Conservation (phyloP, 2,113 vertebrate species). For the Apteryx owenii region DNA sequence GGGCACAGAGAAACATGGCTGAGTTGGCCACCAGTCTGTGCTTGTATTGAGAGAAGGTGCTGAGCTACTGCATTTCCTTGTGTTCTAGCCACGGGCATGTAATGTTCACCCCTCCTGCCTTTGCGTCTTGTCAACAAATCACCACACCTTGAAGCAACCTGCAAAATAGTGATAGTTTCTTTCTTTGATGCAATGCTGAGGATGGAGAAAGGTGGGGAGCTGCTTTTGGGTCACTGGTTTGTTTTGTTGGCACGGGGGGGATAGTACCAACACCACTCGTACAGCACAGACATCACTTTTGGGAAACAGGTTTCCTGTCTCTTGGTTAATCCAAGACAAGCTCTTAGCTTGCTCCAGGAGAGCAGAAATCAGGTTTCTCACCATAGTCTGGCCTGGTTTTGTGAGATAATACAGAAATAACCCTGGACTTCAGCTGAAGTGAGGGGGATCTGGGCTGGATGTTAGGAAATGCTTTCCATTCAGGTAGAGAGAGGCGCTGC, state of each 20-base stretch:
- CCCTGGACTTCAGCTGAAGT: neutral
- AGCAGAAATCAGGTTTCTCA: neutral
- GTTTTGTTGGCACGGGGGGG: neutral
- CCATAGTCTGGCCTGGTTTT: neutral
- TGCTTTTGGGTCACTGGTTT: neutral
- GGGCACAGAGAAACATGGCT: fast-evolving
- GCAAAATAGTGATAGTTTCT: neutral
- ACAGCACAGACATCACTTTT: neutral
- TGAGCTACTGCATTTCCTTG: neutral
- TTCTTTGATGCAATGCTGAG: neutral
- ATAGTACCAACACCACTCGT: neutral
- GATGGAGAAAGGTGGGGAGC: too few relatives aligned
- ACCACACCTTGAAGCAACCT: neutral
- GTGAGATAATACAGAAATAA: neutral
- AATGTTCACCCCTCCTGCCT: neutral
- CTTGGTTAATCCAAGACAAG: neutral
- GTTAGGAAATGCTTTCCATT: neutral
- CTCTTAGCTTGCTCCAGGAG: neutral
- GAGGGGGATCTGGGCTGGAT: neutral
- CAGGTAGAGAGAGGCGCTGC: neutral
- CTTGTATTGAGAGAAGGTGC: fast-evolving
- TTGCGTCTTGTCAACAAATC: neutral
- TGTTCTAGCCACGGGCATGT: fast-evolving
- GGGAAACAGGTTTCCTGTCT: neutral
- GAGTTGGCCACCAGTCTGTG: fast-evolving